Evolutionary conservation across 2,797 vertebrate genomes (phyloP).

Genomic region (Cephalopachus bancanus): DNA sequence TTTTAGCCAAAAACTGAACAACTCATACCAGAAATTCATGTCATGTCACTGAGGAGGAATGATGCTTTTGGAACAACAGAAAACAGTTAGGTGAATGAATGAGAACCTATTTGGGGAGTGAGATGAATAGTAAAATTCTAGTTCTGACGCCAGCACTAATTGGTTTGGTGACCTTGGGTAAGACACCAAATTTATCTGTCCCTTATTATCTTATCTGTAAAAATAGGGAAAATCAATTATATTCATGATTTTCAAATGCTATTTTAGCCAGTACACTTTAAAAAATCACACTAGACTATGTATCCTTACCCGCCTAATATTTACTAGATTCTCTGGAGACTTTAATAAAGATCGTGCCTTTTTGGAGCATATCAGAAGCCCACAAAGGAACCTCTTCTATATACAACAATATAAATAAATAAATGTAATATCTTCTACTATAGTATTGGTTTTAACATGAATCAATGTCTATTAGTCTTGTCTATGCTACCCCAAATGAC

Average conservation of each 20-base stretch:
- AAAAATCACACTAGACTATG: not conserved
- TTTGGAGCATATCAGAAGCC: not conserved
- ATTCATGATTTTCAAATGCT: not conserved
- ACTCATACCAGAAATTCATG: not conserved
- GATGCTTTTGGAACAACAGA: not conserved
- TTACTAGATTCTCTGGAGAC: not conserved
- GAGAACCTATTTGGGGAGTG: not conserved
- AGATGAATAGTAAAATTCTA: not conserved
- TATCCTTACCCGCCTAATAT: not conserved
- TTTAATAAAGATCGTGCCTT: not conserved
- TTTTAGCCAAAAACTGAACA: not conserved
- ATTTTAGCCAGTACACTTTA: not conserved
- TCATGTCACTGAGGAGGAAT: not conserved
- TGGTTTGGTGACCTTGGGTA: not conserved
- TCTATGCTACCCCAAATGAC: not conserved
- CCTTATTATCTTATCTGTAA: not conserved
- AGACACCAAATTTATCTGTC: not conserved
- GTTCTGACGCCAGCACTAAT: not conserved
- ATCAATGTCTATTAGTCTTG: not conserved
- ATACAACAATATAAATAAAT: not conserved
- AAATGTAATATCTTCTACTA: not conserved
- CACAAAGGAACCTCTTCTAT: not conserved
- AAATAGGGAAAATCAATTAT: not conserved
- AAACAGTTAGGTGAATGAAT: not conserved
- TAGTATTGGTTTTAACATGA: not conserved